Percentiles rank a stretch among this genome's conserved stretches.
Conservation (phyloP, 2,888 invertebrate genomes). For the Morpho deidamia region DNA sequence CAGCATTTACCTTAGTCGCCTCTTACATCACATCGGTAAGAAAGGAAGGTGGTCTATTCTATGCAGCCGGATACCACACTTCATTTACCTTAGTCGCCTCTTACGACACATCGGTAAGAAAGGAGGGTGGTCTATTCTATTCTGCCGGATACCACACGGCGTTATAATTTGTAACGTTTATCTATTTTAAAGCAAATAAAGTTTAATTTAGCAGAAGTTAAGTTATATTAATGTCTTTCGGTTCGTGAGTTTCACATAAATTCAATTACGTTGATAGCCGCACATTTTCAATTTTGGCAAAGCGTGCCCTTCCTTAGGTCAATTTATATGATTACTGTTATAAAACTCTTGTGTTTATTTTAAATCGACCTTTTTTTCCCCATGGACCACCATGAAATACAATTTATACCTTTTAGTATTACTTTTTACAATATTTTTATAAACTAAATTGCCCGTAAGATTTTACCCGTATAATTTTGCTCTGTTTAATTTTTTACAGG, state of each 20-base stretch:
- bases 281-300: constrained; percentile 9
- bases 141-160: no score
- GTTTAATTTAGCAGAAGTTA: no score
- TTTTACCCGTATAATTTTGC: not conserved
- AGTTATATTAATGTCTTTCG: not conserved
- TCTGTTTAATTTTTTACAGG: no score
- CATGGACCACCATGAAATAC: constrained; percentile 3
- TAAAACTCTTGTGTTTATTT: constrained; percentile 1
- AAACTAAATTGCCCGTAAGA: not conserved
- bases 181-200: no score
- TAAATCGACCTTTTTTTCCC: not conserved
- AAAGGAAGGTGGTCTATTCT: no score
- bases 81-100: no score
- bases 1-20: no score
- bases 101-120: no score
- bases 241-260: constrained; percentile 5
- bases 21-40: no score
- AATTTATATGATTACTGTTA: constrained; percentile 2
- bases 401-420: constrained; percentile 1
- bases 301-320: constrained; percentile 1
- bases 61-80: no score
- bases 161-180: no score
- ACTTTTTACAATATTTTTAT: not conserved
- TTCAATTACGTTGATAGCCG: not conserved
- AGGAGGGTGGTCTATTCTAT: no score